Base-by-base conservation (phyloP, 2,113 vertebrate genomes). In the Salvator merianae region DNA sequence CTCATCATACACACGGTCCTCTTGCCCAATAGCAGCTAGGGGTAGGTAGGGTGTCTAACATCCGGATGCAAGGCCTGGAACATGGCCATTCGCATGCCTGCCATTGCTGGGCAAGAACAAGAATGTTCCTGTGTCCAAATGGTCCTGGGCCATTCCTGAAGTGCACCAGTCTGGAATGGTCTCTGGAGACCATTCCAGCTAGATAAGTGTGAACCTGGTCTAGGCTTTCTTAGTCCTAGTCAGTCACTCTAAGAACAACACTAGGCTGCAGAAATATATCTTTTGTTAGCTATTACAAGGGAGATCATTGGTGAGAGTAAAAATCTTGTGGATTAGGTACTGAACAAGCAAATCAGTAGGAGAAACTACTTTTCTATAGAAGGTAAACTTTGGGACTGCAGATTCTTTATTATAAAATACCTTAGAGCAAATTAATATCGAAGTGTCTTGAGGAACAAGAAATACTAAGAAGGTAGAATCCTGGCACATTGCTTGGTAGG, bases 311-410 rank as follows among this genome's bases (percentile, higher is more conserved):
- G 43, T 84, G 80, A 66, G 62, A 77, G 18, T 43, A 28, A 43
- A 82, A 80, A 47, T 76, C 83, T 68, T 65, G 69, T 63, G 50
- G 5, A 86, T 71, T 74, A 79, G 77, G 7, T 65, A 66, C 73
- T 90, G 26, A 12, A 32, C 79, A 80, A 66, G 30, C 10, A 43
- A 55, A 47, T 22, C 10, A 50, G 36, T 74, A 36, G 85, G 79
- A 74, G 87, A 12, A 90, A 79, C 82, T 47, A 65, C 78, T 65
- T 88, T 74, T 62, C 32, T 79, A 84, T 77, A 87, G 50, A 43
- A 88, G 88, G 88, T 85, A 88, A 88, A 92, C 91, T 92, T 90
- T 79, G 81, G 66, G 26, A 0, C 34, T 36, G 32, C 18, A 10
- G 74, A 5, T 77, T 86, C 30, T 24, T 30, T 75, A 69, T 28